Evolutionary conservation across 2,797 vertebrate genomes (phyloP).

Genomic region (Pelodytes ibericus): DNA sequence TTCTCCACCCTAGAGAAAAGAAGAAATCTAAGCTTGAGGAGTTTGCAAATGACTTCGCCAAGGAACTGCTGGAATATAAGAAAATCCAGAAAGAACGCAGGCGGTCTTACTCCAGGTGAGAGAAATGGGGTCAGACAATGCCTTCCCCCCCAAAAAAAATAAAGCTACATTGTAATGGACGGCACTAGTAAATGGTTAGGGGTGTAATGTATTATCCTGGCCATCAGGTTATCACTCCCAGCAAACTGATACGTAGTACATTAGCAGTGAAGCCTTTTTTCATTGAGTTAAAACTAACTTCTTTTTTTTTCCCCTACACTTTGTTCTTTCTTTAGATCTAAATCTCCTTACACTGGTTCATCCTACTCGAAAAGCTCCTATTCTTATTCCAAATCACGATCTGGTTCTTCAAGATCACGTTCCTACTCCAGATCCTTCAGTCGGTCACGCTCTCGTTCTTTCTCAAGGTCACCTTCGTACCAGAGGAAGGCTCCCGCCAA

Average conservation of each 20-base stretch:
- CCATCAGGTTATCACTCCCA: no score
- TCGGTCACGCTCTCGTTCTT: slow-evolving; percentile 91
- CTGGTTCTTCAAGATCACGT: slow-evolving; percentile 81
- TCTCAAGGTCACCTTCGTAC: slow-evolving; percentile 83
- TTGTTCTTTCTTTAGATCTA: slow-evolving; percentile 80
- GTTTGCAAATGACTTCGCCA: slow-evolving; percentile 99
- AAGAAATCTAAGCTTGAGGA: slow-evolving; percentile 97
- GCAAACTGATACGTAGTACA: no score
- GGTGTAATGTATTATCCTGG: no score
- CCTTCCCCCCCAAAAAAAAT: no score
- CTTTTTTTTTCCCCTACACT: no score
- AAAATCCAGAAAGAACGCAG: slow-evolving; percentile 95
- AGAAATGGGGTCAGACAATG: background rate
- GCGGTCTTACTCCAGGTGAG: slow-evolving; percentile 94
- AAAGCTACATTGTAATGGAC: no score
- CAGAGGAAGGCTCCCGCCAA: slow-evolving; percentile 76
- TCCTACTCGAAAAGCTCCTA: slow-evolving; percentile 84
- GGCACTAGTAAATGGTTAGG: no score
- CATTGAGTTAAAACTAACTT: no score
- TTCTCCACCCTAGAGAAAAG: slow-evolving; percentile 81
- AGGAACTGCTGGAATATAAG: slow-evolving; percentile 98
- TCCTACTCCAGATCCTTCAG: slow-evolving; percentile 82
- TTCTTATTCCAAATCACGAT: slow-evolving; percentile 90
- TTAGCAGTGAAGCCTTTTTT: no score
- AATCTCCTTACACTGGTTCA: slow-evolving; percentile 87